Evolutionary conservation across 2,888 invertebrate genomes (phyloP).

Genomic region (Dioctria linearis): DNA sequence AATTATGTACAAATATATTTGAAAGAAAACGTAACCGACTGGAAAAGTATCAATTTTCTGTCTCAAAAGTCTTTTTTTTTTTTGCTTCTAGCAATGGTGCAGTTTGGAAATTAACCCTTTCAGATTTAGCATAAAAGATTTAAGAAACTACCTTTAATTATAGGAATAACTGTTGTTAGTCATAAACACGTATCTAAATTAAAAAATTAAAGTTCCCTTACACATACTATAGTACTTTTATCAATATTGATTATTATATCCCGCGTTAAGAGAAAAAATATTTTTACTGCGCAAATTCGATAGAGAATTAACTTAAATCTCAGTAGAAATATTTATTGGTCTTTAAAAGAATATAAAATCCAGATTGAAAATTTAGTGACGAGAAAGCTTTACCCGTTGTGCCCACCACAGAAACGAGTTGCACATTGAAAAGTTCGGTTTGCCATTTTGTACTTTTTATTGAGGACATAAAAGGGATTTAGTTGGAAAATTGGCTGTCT

Average conservation of each 20-base stretch:
- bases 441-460: constrained; percentile 59
- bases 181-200: too few species aligned
- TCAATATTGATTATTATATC: neutral
- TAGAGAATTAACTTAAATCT: constrained; percentile 6
- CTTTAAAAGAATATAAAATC: constrained; percentile 25
- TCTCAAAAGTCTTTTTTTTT: too few species aligned
- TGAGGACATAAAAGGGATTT: constrained; percentile 62
- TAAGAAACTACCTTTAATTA: too few species aligned
- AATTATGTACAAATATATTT: too few species aligned
- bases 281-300: constrained; percentile 11
- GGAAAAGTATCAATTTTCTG: too few species aligned
- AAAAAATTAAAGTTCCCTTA: too few species aligned
- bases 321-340: constrained; percentile 22
- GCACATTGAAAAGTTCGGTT: constrained; percentile 56
- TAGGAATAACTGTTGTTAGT: too few species aligned
- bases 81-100: too few species aligned
- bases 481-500: constrained; percentile 61
- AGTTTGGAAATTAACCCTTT: too few species aligned
- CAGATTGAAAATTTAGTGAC: constrained; percentile 40
- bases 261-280: neutral
- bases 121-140: too few species aligned
- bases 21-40: too few species aligned
- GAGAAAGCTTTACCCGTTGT: constrained; percentile 32
- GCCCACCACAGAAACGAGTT: constrained; percentile 12
- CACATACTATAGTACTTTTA: neutral